Percentiles rank a stretch among this genome's conserved stretches.
Conservation (phyloP, 23 tunicate genomes). For the Trididemnum clinides region DNA sequence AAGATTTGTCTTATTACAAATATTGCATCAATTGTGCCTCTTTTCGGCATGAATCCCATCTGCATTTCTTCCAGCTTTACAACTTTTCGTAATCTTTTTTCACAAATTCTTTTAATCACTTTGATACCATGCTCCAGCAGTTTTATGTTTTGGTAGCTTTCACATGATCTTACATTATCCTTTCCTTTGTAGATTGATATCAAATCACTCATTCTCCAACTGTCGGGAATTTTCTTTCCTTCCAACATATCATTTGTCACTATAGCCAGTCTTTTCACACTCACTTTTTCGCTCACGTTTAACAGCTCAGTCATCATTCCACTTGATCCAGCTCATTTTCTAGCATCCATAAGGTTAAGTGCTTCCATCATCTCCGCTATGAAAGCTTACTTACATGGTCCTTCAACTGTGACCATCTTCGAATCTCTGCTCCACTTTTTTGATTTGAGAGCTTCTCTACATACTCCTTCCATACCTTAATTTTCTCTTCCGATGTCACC, state of each 20-base stretch:
- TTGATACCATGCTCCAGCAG: conserved; percentile 8
- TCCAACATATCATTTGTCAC: not conserved
- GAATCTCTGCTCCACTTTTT: not conserved
- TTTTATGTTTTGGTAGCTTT: not conserved
- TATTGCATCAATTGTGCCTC: not conserved
- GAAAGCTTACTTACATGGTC: not conserved
- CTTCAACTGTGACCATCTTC: not conserved
- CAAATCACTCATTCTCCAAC: conserved; percentile 1
- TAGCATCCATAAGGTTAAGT: not conserved
- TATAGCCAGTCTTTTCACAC: not conserved
- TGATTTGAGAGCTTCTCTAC: not conserved
- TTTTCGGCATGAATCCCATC: conserved; percentile 1
- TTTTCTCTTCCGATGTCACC: not conserved
- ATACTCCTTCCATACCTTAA: not conserved
- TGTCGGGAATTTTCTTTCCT: not conserved
- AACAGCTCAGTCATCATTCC: not conserved
- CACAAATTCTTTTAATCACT: not conserved
- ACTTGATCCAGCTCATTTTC: not conserved
- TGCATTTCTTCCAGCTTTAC: conserved; percentile 5
- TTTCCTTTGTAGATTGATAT: not conserved
- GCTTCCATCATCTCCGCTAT: not conserved
- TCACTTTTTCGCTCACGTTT: not conserved
- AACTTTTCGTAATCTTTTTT: not conserved
- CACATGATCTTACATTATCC: conserved; percentile 2
- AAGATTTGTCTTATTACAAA: not conserved